Conservation (phyloP, 2,888 invertebrate genomes). For the Tiliacea citrago region DNA sequence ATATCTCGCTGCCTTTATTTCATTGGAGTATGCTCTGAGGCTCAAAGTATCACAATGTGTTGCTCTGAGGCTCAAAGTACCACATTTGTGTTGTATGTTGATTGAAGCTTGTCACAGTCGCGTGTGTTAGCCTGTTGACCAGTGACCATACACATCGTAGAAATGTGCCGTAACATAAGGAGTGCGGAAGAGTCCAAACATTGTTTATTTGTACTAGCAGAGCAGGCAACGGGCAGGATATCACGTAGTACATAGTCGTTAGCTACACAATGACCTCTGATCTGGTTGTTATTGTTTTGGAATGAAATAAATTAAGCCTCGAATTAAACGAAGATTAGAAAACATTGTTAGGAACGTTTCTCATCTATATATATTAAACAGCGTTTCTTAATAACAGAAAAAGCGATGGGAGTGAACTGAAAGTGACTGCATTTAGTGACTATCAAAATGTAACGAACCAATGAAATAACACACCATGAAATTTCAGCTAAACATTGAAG, state of each 20-base stretch:
- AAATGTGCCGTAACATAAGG: slow-evolving; percentile 26
- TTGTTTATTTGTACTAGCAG: background rate
- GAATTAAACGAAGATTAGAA: background rate
- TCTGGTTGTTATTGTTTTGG: slow-evolving; percentile 25
- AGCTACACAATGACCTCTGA: slow-evolving; percentile 19
- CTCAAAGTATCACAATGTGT: slow-evolving; percentile 1
- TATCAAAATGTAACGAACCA: background rate
- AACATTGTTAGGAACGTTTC: background rate
- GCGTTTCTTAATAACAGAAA: background rate
- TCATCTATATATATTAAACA: background rate
- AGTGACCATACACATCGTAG: slow-evolving; percentile 8
- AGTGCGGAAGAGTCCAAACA: slow-evolving; percentile 33
- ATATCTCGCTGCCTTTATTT: no score
- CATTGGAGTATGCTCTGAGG: background rate
- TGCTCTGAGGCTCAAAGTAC: background rate
- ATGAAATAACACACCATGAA: background rate
- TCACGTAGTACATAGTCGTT: slow-evolving; percentile 44
- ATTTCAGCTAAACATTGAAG: background rate
- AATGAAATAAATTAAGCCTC: slow-evolving; percentile 10
- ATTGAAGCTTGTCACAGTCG: background rate
- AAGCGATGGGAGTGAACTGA: background rate
- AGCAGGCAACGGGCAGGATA: slow-evolving; percentile 34
- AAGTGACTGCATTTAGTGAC: background rate
- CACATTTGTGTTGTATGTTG: slow-evolving; percentile 5
- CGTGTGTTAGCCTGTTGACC: background rate